Conservation (phyloP, 2,888 invertebrate genomes). For the Euproctis similis region DNA sequence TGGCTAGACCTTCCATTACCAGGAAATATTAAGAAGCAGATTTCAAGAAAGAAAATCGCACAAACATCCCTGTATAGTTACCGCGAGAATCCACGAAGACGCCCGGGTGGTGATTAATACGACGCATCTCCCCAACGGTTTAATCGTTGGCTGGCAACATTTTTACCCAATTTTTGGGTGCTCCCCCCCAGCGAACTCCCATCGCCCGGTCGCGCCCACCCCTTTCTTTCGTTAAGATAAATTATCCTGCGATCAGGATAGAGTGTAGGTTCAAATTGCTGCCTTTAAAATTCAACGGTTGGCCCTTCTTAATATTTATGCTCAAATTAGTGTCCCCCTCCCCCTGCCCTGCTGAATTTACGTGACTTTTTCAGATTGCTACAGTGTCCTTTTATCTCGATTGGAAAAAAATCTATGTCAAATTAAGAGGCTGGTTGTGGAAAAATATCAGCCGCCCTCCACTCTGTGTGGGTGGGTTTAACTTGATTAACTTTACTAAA, state of each 20-base stretch:
- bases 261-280: conserved; percentile 75
- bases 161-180: conserved; percentile 75
- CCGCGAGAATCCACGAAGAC: conserved; percentile 62
- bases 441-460: conserved; percentile 5
- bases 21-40: too few species aligned
- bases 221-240: conserved; percentile 77
- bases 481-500: not conserved
- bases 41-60: not conserved
- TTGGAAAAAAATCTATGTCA: conserved; percentile 9
- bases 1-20: too few species aligned
- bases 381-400: conserved; percentile 10
- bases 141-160: conserved; percentile 75
- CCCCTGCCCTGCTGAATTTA: too few species aligned
- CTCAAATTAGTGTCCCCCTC: conserved; percentile 39
- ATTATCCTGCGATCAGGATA: conserved; percentile 75
- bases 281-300: conserved; percentile 72
- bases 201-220: conserved; percentile 48
- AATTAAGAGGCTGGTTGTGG: conserved; percentile 2
- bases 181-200: conserved; percentile 35
- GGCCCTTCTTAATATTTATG: conserved; percentile 66
- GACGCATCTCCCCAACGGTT: conserved; percentile 74
- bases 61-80: conserved; percentile 41
- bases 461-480: not conserved
- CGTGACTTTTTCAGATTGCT: conserved; percentile 32
- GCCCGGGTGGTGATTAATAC: conserved; percentile 74